These are phyloP conservation scores for Magallana ariakensis DNA, from an alignment of 1,140 invertebrate species.

Conservation along the genomic window DNA sequence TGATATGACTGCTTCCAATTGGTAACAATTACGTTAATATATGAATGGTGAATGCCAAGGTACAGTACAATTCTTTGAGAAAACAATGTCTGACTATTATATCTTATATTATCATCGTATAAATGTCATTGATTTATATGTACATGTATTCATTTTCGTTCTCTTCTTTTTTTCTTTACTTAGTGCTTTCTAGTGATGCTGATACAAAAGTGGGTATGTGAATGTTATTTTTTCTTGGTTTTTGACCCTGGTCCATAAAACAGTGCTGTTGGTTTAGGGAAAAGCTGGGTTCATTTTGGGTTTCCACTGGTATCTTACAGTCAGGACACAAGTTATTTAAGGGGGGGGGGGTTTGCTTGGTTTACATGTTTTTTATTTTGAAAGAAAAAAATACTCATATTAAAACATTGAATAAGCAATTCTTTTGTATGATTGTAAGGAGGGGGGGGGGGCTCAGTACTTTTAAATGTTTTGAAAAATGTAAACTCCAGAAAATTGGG, in stretches of 20 bases:
- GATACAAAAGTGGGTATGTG: slow-evolving; percentile 74
- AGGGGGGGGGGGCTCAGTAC: too few species aligned
- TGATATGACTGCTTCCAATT: not conserved
- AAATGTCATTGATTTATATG: slow-evolving; percentile 48
- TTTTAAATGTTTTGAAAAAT: too few species aligned
- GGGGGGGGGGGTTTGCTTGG: too few species aligned
- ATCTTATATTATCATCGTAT: slow-evolving; percentile 10
- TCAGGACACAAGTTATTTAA: too few species aligned
- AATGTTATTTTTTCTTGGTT: slow-evolving; percentile 45
- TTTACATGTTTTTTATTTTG: too few species aligned
- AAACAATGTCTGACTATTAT: slow-evolving; percentile 6
- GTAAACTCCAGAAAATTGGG: too few species aligned
- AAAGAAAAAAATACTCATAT: too few species aligned
- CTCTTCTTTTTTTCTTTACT: slow-evolving; percentile 66
- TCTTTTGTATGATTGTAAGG: too few species aligned
- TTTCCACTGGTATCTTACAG: too few species aligned
- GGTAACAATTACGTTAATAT: not conserved
- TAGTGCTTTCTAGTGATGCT: slow-evolving; percentile 75
- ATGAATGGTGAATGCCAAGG: not conserved
- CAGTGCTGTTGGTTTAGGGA: not conserved
- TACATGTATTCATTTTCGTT: slow-evolving; percentile 60
- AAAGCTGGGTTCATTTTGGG: too few species aligned
- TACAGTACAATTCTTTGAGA: slow-evolving; percentile 22
- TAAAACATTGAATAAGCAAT: too few species aligned
- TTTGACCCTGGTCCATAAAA: not conserved